Evolutionary conservation across 2,888 invertebrate genomes (phyloP).

Genomic region (Rhingia rostrata): DNA sequence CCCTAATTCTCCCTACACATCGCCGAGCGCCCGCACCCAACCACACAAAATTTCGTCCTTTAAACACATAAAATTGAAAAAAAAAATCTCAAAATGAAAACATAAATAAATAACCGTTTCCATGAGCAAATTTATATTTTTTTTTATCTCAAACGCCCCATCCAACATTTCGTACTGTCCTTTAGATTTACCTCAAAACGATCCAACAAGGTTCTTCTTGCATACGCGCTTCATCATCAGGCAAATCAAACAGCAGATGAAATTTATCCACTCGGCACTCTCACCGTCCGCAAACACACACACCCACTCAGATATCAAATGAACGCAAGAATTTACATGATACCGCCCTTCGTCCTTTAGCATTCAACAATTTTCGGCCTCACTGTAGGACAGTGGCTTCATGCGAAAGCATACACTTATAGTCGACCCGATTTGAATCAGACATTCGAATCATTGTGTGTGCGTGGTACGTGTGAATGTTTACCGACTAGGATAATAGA

Average conservation of each 20-base stretch:
- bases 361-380: conserved; percentile 61
- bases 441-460: conserved; percentile 58
- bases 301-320: neutral
- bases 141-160: neutral
- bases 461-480: conserved; percentile 68
- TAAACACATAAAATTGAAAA: conserved; percentile 47
- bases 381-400: conserved; percentile 36
- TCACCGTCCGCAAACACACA: neutral
- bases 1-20: conserved; percentile 15
- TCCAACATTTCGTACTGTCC: conserved; percentile 11
- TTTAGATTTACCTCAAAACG: conserved; percentile 4
- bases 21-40: neutral
- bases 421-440: conserved; percentile 44
- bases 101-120: conserved; percentile 62
- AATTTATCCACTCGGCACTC: conserved; percentile 65
- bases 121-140: conserved; percentile 27
- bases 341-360: conserved; percentile 21
- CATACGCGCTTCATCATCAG: conserved; percentile 39
- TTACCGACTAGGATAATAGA: conserved; percentile 70
- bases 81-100: conserved; percentile 62
- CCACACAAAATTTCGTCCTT: neutral
- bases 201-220: conserved; percentile 12
- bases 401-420: conserved; percentile 1
- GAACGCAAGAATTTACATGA: conserved; percentile 25
- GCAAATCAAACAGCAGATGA: conserved; percentile 60